Base-by-base conservation (phyloP, 2,113 vertebrate genomes). In the Hemiscyllium ocellatum region DNA sequence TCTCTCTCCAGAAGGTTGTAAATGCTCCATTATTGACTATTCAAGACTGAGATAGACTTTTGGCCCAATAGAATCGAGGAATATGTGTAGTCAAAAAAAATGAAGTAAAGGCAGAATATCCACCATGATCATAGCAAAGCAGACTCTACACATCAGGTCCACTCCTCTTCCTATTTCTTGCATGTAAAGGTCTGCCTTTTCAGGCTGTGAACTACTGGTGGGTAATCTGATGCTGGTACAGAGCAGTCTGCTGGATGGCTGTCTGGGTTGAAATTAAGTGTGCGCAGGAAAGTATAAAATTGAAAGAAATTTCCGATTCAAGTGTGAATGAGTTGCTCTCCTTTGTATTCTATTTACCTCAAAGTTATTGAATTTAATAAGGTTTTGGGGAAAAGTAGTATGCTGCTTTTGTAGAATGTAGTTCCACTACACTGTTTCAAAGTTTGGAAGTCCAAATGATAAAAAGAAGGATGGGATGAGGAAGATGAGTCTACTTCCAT, bases 371-470 rank as follows among this genome's bases (percentile, higher is more conserved):
- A 76, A 33, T 78, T 78, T 78, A 76, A 33, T 76, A 1, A 78
- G 7, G 1, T 13, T 29, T 78, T 78, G 29, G 8, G 26, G 70
- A 78, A 47, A 47, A 0, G 42, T 8, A 78, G 72, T 33, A 76
- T n/a, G 22, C 29, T 78, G 29, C 70, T 29, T 2, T 33, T 7
- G 2, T 26, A 78, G 33, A 78, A 78, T 26, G 33, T 26, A n/a
- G 76, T 3, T 78, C 12, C 76, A 69, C 68, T 22, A 69, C 76
- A 78, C 10, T 26, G 12, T n/a, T 97, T n/a, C 95, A 65, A 2
- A 2, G 95, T 96, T 98, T 96, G 96, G 97, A 98, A 97, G 98
- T 98, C 98, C 99, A 96, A 95, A 97, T 96, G 72, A 69, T 15
- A 24, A 26, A 95, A 68, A 47, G 17, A 13, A 24, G 65, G 37